phyloP scores from a whole-genome alignment of 2,888 invertebrate genomes.

The Phrixothrix hirtus region DNA sequence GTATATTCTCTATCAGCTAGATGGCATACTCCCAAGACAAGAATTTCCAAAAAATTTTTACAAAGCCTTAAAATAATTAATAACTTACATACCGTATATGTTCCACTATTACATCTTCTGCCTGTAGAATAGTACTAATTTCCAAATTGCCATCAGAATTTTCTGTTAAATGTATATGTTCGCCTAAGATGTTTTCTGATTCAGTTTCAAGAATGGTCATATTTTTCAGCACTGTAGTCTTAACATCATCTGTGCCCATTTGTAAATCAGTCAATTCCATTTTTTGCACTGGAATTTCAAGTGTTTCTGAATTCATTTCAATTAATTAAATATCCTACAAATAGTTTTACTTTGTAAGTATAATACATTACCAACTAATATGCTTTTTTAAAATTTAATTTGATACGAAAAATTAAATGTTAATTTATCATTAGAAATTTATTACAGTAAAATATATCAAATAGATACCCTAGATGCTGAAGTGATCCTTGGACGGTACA shows the following conservation, averaged over 20 bases:
- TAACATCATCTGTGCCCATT: conserved; percentile 14
- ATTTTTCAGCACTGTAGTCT: conserved; percentile 25
- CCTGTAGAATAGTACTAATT: conserved; percentile 34
- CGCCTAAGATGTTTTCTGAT: conserved; percentile 1
- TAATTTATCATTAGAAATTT: too few relatives aligned
- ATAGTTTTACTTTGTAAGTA: too few relatives aligned
- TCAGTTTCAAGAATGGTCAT: conserved; percentile 16
- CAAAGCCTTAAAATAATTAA: not conserved
- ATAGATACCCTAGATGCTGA: too few relatives aligned
- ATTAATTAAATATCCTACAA: not conserved
- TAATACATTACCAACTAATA: too few relatives aligned
- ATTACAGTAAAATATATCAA: too few relatives aligned
- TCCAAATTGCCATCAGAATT: conserved; percentile 43
- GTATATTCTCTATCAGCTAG: too few relatives aligned
- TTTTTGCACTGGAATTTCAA: conserved; percentile 1
- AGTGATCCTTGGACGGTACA: too few relatives aligned
- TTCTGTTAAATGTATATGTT: conserved; percentile 16
- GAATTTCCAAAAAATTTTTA: not conserved
- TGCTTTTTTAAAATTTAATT: too few relatives aligned
- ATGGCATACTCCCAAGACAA: too few relatives aligned
- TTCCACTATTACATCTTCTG: conserved; percentile 9
- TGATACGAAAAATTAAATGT: too few relatives aligned
- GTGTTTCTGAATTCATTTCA: conserved; percentile 10
- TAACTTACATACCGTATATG: conserved; percentile 7
- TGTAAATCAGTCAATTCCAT: not conserved